A percentile compares a stretch with the other conserved stretches of the same genome.
phyloP scores from a whole-genome alignment of 1,140 invertebrate genomes.

The Eufriesea mexicana region DNA sequence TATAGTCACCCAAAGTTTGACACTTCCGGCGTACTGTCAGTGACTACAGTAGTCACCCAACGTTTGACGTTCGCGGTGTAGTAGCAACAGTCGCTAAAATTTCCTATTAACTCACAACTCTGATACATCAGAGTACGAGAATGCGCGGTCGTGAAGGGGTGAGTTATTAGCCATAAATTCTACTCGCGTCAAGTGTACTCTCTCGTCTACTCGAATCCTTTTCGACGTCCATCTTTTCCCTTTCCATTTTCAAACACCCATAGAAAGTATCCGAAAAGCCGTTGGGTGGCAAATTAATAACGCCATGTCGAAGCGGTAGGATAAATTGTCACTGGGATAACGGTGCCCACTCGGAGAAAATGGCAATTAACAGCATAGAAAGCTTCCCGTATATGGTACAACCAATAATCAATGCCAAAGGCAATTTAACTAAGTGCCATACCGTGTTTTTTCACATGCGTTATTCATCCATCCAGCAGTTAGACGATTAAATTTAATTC shows the following conservation, averaged over 20 bases:
- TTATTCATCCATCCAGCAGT: neutral
- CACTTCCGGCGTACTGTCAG: too few relatives aligned
- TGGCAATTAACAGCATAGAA: slow-evolving; percentile 24
- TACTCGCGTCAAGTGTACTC: neutral
- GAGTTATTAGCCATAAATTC: neutral
- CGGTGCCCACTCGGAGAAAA: slow-evolving; percentile 24
- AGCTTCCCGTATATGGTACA: slow-evolving; percentile 20
- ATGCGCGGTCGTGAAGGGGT: too few relatives aligned
- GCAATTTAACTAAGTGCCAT: neutral
- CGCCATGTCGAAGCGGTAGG: neutral
- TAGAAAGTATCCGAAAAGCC: neutral
- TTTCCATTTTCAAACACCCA: neutral
- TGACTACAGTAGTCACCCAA: too few relatives aligned
- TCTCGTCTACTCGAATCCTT: rapidly evolving
- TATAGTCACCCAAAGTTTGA: too few relatives aligned
- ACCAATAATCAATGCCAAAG: slow-evolving; percentile 18
- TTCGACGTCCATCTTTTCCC: neutral
- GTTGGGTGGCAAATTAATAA: neutral
- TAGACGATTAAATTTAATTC: neutral
- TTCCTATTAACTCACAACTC: too few relatives aligned
- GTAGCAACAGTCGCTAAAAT: too few relatives aligned
- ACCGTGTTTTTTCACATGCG: neutral
- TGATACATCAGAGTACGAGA: too few relatives aligned
- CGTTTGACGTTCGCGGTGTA: too few relatives aligned
- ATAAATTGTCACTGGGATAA: slow-evolving; percentile 7